Conservation (phyloP, 2,888 invertebrate genomes). For the Chrysina gloriosa region DNA sequence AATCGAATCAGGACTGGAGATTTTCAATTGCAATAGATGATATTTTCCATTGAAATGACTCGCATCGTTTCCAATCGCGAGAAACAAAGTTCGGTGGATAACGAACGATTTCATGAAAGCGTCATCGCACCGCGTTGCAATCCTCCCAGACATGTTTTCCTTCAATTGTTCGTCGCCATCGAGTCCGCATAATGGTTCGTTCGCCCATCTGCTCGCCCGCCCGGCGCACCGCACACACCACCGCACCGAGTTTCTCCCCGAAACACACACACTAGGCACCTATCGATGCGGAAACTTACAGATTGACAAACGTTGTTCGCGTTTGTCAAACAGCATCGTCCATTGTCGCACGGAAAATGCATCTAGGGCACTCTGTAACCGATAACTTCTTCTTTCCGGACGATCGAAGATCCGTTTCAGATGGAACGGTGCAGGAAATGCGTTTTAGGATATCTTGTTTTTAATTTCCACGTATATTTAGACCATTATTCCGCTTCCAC, state of each 20-base stretch:
- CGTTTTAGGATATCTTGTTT: slow-evolving; percentile 32
- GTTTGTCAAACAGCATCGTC: slow-evolving; percentile 59
- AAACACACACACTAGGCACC: slow-evolving; percentile 47
- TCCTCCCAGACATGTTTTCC: slow-evolving; percentile 19
- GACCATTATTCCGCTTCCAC: no score
- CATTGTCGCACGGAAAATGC: slow-evolving; percentile 60
- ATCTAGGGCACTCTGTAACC: slow-evolving; percentile 41
- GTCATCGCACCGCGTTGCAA: not conserved
- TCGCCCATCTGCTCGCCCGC: not conserved
- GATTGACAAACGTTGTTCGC: slow-evolving; percentile 63
- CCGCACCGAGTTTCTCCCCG: slow-evolving; percentile 42
- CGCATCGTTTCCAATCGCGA: not conserved
- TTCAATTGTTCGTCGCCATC: slow-evolving; percentile 23
- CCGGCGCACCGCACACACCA: not conserved
- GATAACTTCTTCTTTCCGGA: slow-evolving; percentile 50
- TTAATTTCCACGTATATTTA: no score
- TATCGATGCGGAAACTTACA: slow-evolving; percentile 62
- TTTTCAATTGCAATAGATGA: no score
- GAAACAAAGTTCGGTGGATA: not conserved
- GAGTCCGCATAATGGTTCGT: slow-evolving; percentile 26
- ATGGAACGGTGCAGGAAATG: slow-evolving; percentile 50
- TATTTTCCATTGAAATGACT: not conserved
- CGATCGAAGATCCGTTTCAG: slow-evolving; percentile 48
- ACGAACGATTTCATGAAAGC: not conserved
- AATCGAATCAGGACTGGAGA: not conserved